Conservation (phyloP, 2,888 invertebrate genomes). For the Caenorhabditis macrosperma region DNA sequence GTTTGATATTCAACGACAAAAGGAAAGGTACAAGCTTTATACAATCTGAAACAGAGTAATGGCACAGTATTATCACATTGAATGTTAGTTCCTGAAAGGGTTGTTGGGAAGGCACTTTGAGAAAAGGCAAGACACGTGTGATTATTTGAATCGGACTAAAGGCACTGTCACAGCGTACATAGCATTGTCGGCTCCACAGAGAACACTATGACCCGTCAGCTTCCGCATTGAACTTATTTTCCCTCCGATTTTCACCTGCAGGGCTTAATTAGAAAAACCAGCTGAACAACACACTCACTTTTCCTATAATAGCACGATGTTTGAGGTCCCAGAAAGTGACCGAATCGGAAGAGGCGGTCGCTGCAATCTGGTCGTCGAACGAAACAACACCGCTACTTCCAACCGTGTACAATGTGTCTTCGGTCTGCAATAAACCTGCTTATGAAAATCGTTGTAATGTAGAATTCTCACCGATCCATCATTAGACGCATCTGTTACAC, state of each 20-base stretch:
- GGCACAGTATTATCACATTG: slow-evolving; percentile 10
- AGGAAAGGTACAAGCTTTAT: background rate
- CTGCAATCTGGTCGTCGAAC: slow-evolving; percentile 68
- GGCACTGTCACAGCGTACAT: slow-evolving; percentile 70
- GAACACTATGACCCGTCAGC: slow-evolving; percentile 57
- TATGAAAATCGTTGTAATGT: background rate
- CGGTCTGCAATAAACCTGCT: no score
- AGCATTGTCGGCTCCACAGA: slow-evolving; percentile 68
- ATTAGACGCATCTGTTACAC: slow-evolving; percentile 42
- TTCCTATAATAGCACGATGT: slow-evolving; percentile 65
- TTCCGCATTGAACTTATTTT: slow-evolving; percentile 66
- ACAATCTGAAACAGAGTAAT: background rate
- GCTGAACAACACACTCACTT: slow-evolving; percentile 13
- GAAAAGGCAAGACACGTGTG: background rate
- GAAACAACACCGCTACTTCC: slow-evolving; percentile 61
- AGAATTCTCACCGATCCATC: slow-evolving; percentile 36
- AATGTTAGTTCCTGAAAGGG: background rate
- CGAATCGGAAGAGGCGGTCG: slow-evolving; percentile 61
- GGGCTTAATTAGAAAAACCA: slow-evolving; percentile 4
- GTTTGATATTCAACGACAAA: background rate
- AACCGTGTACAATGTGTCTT: slow-evolving; percentile 42
- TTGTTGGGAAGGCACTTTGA: no score
- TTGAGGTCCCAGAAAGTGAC: slow-evolving; percentile 75
- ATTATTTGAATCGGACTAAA: slow-evolving; percentile 51
- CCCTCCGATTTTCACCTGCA: slow-evolving; percentile 66